Evolutionary conservation across 1,140 invertebrate genomes (phyloP), one percentile per base, ranked within the genome.

Genomic region (Argopecten irradians): DNA sequence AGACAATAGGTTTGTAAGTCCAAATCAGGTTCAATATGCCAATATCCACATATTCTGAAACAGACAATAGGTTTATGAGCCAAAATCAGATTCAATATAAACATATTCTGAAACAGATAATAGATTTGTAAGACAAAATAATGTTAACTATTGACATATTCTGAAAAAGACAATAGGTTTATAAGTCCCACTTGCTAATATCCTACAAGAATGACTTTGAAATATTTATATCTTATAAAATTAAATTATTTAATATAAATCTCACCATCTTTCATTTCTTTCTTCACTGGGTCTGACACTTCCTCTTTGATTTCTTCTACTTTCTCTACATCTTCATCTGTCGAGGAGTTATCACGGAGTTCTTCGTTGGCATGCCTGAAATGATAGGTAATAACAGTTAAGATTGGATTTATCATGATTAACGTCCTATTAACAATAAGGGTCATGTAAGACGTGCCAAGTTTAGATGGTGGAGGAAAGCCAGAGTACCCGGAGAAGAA

Each of bases 361-460:
- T 97, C 97, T 85, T 94, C 93, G 95, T 97, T 97, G 32, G 96
- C 96, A 93, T 96, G 96, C 90, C 97, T 97, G 92, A 89, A 96
- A 90, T 43, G 7, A 91, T 86, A 89, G 83, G n/a, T 84, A 46
- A 3, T 84, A 86, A 39, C 28, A 82, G 32, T 22, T n/a, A 34
- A 71, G 41, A 13, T 28, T 88, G 41, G 92, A 88, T 91, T 91
- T 46, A 92, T 86, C 90, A 86, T 89, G n/a, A n/a, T n/a, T n/a
- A n/a, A n/a, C n/a, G n/a, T n/a, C n/a, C n/a, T n/a, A n/a, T n/a
- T n/a, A n/a, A n/a, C n/a, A n/a, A n/a, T n/a, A n/a, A n/a, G n/a
- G n/a, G n/a, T n/a, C n/a, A n/a, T n/a, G n/a, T n/a, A n/a, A n/a
- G n/a, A n/a, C n/a, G n/a, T n/a, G n/a, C n/a, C n/a, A n/a, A n/a